Conservation (phyloP, 1,140 invertebrate genomes). For the Cheumatopsyche charites region DNA sequence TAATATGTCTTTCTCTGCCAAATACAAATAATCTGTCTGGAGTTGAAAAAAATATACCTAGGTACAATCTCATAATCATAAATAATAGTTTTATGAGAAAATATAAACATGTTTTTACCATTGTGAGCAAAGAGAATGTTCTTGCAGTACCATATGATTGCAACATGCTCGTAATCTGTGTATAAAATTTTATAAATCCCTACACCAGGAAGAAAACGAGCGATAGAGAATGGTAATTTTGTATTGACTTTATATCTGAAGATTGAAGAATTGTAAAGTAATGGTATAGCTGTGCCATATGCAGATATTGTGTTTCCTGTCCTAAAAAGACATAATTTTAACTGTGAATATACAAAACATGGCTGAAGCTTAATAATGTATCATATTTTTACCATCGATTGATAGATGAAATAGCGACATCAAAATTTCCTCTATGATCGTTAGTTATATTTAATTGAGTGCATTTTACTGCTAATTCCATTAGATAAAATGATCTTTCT, state of each 20-base stretch:
- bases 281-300: slow-evolving; percentile 60
- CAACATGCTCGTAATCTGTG: slow-evolving; percentile 74
- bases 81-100: slow-evolving; percentile 31
- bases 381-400: slow-evolving; percentile 64
- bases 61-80: slow-evolving; percentile 11
- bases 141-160: slow-evolving; percentile 73
- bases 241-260: slow-evolving; percentile 66
- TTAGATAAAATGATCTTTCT: slow-evolving; percentile 72
- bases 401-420: slow-evolving; percentile 64
- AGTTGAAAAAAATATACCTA: slow-evolving; percentile 33
- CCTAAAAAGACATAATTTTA: slow-evolving; percentile 54
- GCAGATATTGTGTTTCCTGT: slow-evolving; percentile 56
- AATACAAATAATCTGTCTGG: slow-evolving; percentile 71
- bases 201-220: slow-evolving; percentile 68
- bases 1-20: slow-evolving; percentile 64
- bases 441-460: slow-evolving; percentile 64
- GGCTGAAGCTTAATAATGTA: neutral
- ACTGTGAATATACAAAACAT: neutral
- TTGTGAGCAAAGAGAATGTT: slow-evolving; percentile 65
- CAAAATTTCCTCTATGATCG: slow-evolving; percentile 60
- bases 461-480: slow-evolving; percentile 70
- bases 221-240: slow-evolving; percentile 66
- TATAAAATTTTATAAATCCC: slow-evolving; percentile 72
- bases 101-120: slow-evolving; percentile 53
- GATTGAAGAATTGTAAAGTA: slow-evolving; percentile 57